Conservation (phyloP, 2,113 vertebrate genomes). For the Anarhynchus alexandrinus region DNA sequence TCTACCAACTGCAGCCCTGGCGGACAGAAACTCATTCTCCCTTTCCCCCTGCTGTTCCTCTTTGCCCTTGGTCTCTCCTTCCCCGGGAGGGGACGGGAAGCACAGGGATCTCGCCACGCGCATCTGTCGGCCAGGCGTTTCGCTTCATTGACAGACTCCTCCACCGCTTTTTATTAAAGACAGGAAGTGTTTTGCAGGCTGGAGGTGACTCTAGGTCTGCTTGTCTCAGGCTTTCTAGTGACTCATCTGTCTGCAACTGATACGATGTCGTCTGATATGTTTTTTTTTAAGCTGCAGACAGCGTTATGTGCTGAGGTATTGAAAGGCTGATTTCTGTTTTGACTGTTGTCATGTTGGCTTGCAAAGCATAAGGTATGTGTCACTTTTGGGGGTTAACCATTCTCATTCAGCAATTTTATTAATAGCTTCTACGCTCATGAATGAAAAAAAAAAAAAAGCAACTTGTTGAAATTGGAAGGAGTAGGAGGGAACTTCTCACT, state of each 20-base stretch:
- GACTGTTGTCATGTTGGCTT: conserved; percentile 48
- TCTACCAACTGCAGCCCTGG: not conserved
- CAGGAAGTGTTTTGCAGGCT: conserved; percentile 31
- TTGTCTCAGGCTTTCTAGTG: conserved; percentile 42
- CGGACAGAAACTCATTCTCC: not conserved
- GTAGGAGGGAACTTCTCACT: not conserved
- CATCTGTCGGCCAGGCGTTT: conserved; percentile 1
- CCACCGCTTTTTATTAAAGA: not conserved
- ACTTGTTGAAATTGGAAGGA: conserved; percentile 21
- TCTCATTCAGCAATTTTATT: conserved; percentile 52
- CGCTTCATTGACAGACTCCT: not conserved
- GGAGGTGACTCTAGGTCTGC: conserved; percentile 55
- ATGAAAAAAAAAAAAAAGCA: not conserved
- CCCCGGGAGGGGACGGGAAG: not conserved
- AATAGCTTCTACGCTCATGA: not conserved
- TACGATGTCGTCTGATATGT: not conserved
- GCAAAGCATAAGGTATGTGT: not conserved
- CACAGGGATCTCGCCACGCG: fast-evolving
- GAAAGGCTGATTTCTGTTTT: conserved; percentile 34
- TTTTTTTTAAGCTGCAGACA: not conserved
- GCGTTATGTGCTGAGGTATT: not conserved
- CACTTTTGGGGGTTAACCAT: not conserved
- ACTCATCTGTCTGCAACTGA: conserved; percentile 63
- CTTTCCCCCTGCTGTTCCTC: fast-evolving
- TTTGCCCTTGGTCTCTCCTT: fast-evolving